A percentile compares a stretch with the other conserved stretches of the same genome.
Evolutionary conservation across 2,113 vertebrate species (phyloP).

Genomic region (Anolis carolinensis): DNA sequence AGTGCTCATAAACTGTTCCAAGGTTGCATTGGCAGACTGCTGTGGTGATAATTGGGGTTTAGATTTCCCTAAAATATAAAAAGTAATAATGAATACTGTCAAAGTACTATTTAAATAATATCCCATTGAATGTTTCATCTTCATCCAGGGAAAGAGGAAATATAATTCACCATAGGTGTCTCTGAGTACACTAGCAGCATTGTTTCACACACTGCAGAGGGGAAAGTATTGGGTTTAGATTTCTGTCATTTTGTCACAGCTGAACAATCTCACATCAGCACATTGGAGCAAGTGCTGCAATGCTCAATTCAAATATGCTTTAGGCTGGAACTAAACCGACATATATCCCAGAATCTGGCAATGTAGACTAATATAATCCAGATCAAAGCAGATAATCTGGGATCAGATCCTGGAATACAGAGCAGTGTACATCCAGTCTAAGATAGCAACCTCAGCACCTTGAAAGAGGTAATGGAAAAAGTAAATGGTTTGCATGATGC

Average conservation of each 20-base stretch:
- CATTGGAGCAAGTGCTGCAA: constrained; percentile 68
- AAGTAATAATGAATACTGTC: constrained; percentile 58
- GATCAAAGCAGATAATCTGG: too few relatives aligned
- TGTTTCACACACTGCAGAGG: constrained; percentile 58
- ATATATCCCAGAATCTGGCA: too few relatives aligned
- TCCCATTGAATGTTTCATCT: constrained; percentile 59
- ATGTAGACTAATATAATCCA: too few relatives aligned
- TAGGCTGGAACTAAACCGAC: constrained; percentile 54
- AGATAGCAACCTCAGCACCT: constrained; percentile 40
- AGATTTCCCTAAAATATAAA: constrained; percentile 51
- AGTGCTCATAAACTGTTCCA: constrained; percentile 34
- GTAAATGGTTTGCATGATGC: constrained; percentile 58
- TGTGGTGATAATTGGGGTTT: neutral
- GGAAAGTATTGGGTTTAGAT: constrained; percentile 64
- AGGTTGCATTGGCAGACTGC: constrained; percentile 8
- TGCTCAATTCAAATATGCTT: constrained; percentile 68
- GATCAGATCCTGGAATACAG: too few relatives aligned
- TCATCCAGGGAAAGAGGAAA: constrained; percentile 60
- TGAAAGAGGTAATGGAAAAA: constrained; percentile 63
- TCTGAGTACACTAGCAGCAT: constrained; percentile 54
- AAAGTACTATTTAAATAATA: constrained; percentile 59
- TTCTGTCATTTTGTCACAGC: constrained; percentile 68
- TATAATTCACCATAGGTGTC: constrained; percentile 52
- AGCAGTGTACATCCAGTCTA: constrained; percentile 13
- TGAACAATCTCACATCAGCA: constrained; percentile 64